Evolutionary conservation across 2,797 vertebrate genomes (phyloP), one percentile per base, ranked within the genome.

Genomic region (Sebastolobus alascanus): DNA sequence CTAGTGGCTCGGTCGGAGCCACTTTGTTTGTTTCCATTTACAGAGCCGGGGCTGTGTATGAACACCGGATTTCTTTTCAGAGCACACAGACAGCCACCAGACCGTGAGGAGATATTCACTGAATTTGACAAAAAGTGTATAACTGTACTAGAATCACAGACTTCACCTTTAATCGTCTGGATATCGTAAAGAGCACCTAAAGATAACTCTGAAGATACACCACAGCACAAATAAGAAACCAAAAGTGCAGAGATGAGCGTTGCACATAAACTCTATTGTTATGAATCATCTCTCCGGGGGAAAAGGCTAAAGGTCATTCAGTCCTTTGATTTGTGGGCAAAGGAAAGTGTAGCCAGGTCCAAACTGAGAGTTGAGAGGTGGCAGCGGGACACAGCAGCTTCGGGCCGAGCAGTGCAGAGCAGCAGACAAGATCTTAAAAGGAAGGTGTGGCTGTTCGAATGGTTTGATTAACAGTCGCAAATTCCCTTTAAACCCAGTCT

Each of bases 401-500:
- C 35, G 61, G 84, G 67, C 63, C 31, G 73, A 88, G 91, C 87
- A 92, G 93, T 80, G 94, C 84, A 94, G 93, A 95, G 94, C 94
- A 95, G 94, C 96, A 96, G 96, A 94, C 96, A 96, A 96, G 96
- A 96, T 96, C 95, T 96, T 96, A 96, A 96, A 96, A 96, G 96
- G 96, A 96, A 96, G 96, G 95, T 96, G 96, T 96, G 96, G 95
- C 96, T 96, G 96, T 96, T 96, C 95, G 92, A 95, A 93, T 88
- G 77, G 86, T 94, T 94, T 95, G 93, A 96, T 92, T 95, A 96
- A 96, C 96, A 96, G 96, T 96, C 96, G 96, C 96, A 96, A 96
- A 96, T 96, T 96, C 96, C 96, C 96, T 96, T 96, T 96, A 96
- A 96, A 96, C 95, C 96, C 96, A 96, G 95, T 96, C 95, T 96